These are phyloP conservation scores for Bombus superbus DNA, from an alignment of 1,140 invertebrate species.

Conservation along the genomic window DNA sequence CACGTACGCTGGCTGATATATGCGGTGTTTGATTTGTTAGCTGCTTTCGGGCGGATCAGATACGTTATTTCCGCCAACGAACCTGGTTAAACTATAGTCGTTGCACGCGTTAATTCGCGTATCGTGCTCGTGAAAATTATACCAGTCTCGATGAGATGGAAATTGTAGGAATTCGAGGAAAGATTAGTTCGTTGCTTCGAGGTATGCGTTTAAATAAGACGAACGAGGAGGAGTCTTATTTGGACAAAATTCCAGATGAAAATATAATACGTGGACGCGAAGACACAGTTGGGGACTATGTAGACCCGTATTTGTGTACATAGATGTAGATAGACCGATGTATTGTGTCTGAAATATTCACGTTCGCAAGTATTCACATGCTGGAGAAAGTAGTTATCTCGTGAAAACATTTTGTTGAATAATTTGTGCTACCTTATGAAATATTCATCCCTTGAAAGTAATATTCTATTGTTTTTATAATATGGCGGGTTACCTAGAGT, in stretches of 20 bases:
- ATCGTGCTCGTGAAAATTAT: not conserved
- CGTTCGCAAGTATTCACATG: not conserved
- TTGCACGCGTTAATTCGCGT: too few relatives aligned
- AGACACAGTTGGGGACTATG: not conserved
- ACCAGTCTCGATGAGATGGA: not conserved
- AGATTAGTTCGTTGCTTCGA: not conserved
- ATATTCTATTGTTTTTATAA: not conserved
- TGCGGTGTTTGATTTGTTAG: not conserved
- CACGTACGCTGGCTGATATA: not conserved
- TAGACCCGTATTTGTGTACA: too few relatives aligned
- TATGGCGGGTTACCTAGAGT: not conserved
- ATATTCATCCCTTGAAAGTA: not conserved
- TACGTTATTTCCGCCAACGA: not conserved
- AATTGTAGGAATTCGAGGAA: not conserved
- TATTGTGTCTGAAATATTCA: not conserved
- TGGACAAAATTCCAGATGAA: not conserved
- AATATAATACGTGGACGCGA: not conserved
- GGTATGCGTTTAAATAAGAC: too few relatives aligned
- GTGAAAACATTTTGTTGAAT: not conserved
- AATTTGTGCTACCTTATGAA: not conserved
- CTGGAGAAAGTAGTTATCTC: not conserved
- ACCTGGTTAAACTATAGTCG: not conserved
- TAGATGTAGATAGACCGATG: too few relatives aligned
- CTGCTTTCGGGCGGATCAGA: not conserved
- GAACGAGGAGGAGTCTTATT: too few relatives aligned